Evolutionary conservation across 2,797 vertebrate species (phyloP).

Genomic region (Monodelphis domestica): DNA sequence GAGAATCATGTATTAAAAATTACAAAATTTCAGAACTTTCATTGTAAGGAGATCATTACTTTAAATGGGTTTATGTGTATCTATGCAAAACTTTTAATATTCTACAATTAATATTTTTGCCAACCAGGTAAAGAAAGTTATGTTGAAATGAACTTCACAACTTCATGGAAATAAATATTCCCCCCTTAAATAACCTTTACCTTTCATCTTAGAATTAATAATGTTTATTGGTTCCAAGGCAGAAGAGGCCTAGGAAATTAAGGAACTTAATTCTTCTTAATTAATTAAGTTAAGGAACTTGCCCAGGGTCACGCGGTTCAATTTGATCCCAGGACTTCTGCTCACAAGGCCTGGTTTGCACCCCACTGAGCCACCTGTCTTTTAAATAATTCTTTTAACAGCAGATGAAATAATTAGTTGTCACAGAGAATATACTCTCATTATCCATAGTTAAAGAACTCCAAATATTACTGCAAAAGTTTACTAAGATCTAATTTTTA

Average conservation of each 20-base stretch:
- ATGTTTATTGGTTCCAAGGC: too few species aligned
- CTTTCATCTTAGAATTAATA: too few species aligned
- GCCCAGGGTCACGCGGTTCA: too few species aligned
- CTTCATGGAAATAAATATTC: slow-evolving; percentile 10
- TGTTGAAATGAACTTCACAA: slow-evolving; percentile 10
- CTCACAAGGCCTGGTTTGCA: too few species aligned
- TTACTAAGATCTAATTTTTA: not conserved
- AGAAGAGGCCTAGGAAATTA: too few species aligned
- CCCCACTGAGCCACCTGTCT: too few species aligned
- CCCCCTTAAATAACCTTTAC: too few species aligned
- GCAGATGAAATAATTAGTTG: not conserved
- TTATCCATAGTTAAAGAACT: not conserved
- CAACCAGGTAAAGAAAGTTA: not conserved
- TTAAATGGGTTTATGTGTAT: not conserved
- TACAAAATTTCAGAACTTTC: slow-evolving; percentile 44
- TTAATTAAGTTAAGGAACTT: too few species aligned
- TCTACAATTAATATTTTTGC: slow-evolving; percentile 15
- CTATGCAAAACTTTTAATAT: slow-evolving; percentile 25
- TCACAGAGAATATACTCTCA: not conserved
- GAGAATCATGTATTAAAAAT: slow-evolving; percentile 61
- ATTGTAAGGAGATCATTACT: slow-evolving; percentile 15
- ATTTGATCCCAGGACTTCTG: too few species aligned
- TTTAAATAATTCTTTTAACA: not conserved
- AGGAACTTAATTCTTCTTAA: too few species aligned
- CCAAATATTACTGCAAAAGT: not conserved